phyloP scores from a whole-genome alignment of 2,888 invertebrate genomes.

The Cetonia aurata region DNA sequence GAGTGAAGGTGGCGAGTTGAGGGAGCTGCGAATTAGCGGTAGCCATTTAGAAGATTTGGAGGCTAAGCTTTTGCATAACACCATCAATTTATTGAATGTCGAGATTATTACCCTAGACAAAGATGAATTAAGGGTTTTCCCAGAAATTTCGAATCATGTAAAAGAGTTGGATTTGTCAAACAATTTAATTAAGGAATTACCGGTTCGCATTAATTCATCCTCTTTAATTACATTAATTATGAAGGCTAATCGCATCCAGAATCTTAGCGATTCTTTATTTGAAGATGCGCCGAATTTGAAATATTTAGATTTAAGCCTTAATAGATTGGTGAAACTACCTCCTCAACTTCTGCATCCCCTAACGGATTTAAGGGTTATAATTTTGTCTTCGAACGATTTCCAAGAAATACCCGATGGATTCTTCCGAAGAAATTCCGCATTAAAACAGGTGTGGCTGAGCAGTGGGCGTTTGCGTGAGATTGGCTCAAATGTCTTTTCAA shows the following conservation, averaged over 20 bases:
- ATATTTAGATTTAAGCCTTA: conserved; percentile 77
- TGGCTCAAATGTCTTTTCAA: conserved; percentile 20
- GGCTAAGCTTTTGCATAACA: neutral
- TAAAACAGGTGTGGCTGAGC: conserved; percentile 18
- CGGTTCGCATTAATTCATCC: neutral
- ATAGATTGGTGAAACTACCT: conserved; percentile 74
- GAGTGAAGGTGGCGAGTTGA: neutral
- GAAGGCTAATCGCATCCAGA: conserved; percentile 39
- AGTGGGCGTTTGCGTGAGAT: neutral
- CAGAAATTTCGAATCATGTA: conserved; percentile 10
- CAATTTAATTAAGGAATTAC: conserved; percentile 33
- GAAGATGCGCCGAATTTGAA: conserved; percentile 73
- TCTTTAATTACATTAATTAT: conserved; percentile 33
- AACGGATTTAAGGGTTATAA: neutral
- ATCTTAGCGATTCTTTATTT: conserved; percentile 74
- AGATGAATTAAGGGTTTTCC: conserved; percentile 5
- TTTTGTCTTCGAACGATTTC: neutral
- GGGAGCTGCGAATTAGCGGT: neutral
- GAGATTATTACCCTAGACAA: neutral
- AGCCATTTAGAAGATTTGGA: neutral
- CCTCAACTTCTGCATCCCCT: conserved; percentile 10
- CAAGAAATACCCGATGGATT: conserved; percentile 16
- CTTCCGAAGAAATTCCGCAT: conserved; percentile 15
- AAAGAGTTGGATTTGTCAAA: conserved; percentile 29
- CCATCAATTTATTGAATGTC: neutral